Conservation (phyloP, 2,797 vertebrate species). For the Ataeniobius toweri region DNA sequence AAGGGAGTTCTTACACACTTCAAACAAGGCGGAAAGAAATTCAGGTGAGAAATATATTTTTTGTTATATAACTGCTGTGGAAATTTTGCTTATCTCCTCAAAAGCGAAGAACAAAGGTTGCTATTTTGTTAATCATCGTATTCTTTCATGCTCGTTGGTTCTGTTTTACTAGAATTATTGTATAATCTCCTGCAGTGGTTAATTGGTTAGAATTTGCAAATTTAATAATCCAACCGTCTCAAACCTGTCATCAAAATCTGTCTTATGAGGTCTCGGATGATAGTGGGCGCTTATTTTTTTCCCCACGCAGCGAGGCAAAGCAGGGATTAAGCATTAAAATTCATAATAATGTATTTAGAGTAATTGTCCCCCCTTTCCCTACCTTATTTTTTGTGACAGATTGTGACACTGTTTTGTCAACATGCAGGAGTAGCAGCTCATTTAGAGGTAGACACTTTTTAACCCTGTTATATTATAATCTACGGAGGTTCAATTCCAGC, state of each 20-base stretch:
- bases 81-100: slow-evolving; percentile 17
- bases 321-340: slow-evolving; percentile 18
- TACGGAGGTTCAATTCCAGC: not conserved
- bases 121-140: slow-evolving; percentile 18
- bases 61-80: slow-evolving; percentile 48
- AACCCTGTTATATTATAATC: not conserved
- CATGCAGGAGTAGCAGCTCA: slow-evolving; percentile 11
- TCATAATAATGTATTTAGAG: slow-evolving; percentile 4
- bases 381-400: slow-evolving; percentile 1
- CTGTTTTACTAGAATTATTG: not conserved
- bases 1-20: slow-evolving; percentile 47
- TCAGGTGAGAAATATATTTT: slow-evolving; percentile 23
- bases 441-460: not conserved
- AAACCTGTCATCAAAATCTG: slow-evolving; percentile 20
- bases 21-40: slow-evolving; percentile 42
- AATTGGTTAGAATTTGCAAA: slow-evolving; percentile 14
- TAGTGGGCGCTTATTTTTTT: slow-evolving; percentile 42
- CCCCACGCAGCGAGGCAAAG: slow-evolving; percentile 27
- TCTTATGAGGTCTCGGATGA: not conserved
- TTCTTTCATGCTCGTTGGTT: slow-evolving; percentile 3
- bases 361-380: not conserved
- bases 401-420: slow-evolving; percentile 29
- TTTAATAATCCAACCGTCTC: slow-evolving; percentile 24
- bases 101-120: slow-evolving; percentile 15
- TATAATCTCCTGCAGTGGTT: not conserved